phyloP scores from a whole-genome alignment of 1,140 invertebrate genomes.

The Ceratosolen solmsi region DNA sequence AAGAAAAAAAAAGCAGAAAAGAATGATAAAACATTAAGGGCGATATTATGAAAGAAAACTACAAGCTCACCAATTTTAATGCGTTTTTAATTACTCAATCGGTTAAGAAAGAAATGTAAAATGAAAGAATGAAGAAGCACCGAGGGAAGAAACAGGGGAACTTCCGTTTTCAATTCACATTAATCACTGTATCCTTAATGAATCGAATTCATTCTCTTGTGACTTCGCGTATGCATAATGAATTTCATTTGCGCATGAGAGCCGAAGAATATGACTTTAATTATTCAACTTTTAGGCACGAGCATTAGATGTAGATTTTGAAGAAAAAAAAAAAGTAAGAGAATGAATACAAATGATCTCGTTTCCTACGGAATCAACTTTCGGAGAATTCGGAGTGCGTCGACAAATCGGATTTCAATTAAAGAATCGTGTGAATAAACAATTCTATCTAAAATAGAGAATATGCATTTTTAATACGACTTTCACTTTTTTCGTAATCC shows the following conservation, averaged over 20 bases:
- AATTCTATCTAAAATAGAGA: background rate
- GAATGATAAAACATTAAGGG: slow-evolving; percentile 9
- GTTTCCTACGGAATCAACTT: background rate
- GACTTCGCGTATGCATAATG: slow-evolving; percentile 40
- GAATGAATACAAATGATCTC: background rate
- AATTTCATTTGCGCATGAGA: slow-evolving; percentile 20
- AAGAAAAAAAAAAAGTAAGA: background rate
- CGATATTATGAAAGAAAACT: slow-evolving; percentile 4
- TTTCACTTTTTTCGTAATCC: slow-evolving; percentile 28
- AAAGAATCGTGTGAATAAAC: background rate
- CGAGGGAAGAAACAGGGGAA: background rate
- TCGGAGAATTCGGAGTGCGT: background rate
- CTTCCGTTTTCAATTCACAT: slow-evolving; percentile 38
- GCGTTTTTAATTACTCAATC: slow-evolving; percentile 38
- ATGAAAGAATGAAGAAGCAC: background rate
- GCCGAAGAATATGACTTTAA: slow-evolving; percentile 18
- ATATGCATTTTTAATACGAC: background rate
- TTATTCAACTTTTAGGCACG: slow-evolving; percentile 17
- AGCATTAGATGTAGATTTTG: slow-evolving; percentile 18
- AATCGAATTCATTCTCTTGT: slow-evolving; percentile 6
- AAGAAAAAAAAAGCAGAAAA: slow-evolving; percentile 1
- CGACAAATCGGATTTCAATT: background rate
- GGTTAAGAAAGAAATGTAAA: background rate
- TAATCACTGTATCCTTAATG: slow-evolving; percentile 37
- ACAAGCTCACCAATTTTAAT: slow-evolving; percentile 43